phyloP scores from a whole-genome alignment of 2,797 vertebrate species.

The Epinephelus coioides region DNA sequence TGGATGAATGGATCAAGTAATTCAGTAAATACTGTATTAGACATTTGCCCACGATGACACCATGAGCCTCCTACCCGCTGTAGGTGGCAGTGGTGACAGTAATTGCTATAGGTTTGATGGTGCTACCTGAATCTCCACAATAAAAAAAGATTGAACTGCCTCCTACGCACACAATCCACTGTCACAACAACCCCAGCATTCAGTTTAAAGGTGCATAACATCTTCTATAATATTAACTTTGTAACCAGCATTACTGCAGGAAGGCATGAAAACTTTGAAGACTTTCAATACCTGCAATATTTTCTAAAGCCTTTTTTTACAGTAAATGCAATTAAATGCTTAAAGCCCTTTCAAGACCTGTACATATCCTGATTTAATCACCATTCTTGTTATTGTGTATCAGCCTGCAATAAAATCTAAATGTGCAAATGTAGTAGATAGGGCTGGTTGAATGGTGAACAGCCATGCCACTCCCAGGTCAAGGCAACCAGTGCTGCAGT shows the following conservation, averaged over 20 bases:
- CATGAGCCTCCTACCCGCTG: not conserved
- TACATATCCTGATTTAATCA: not conserved
- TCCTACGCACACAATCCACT: not conserved
- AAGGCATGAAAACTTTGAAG: not conserved
- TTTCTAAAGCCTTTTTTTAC: not conserved
- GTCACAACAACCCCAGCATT: not conserved
- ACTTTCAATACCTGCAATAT: not conserved
- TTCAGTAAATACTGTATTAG: not conserved
- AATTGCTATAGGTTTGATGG: not conserved
- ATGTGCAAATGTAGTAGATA: not conserved
- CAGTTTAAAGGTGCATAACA: not conserved
- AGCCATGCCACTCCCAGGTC: too few relatives aligned
- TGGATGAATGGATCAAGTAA: not conserved
- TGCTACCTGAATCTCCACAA: not conserved
- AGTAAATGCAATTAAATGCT: not conserved
- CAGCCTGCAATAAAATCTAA: not conserved
- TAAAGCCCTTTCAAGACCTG: not conserved
- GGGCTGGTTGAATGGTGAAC: not conserved
- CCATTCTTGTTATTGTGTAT: not conserved
- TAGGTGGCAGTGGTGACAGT: not conserved
- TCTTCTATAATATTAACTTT: not conserved
- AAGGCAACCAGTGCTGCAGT: not conserved
- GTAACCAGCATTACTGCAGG: not conserved
- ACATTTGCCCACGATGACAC: not conserved
- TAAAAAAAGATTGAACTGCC: not conserved